phyloP scores from a whole-genome alignment of 2,888 invertebrate genomes.

The Abrostola triplasia region DNA sequence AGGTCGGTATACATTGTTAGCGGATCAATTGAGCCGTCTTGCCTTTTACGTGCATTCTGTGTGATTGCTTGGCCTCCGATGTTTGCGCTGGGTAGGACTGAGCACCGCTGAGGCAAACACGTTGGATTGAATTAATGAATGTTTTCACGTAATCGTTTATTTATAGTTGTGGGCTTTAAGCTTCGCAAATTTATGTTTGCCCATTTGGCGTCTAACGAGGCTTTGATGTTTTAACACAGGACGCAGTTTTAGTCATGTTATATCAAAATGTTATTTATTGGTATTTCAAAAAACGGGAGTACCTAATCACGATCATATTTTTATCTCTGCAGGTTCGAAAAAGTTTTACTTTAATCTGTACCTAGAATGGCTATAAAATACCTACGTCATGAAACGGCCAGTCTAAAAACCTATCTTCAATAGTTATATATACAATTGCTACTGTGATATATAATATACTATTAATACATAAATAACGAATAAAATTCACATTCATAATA shows the following conservation, averaged over 20 bases:
- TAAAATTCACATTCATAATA: too few species aligned
- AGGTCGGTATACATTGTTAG: conserved; percentile 29
- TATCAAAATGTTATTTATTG: too few species aligned
- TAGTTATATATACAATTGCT: too few species aligned
- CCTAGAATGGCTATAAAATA: too few species aligned
- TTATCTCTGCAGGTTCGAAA: too few species aligned
- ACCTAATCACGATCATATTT: too few species aligned
- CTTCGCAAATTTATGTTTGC: conserved; percentile 11
- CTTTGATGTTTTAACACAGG: not conserved
- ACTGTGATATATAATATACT: too few species aligned
- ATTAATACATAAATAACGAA: too few species aligned
- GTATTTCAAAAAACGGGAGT: too few species aligned
- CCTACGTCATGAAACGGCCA: too few species aligned
- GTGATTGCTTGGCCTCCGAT: conserved; percentile 18
- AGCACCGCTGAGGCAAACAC: conserved; percentile 23
- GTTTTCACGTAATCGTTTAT: conserved; percentile 38
- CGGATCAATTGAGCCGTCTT: conserved; percentile 48
- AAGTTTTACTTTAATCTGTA: too few species aligned
- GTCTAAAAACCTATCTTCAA: too few species aligned
- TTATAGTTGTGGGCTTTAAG: conserved; percentile 30
- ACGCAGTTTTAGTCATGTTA: not conserved
- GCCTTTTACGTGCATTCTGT: conserved; percentile 42
- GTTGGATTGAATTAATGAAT: conserved; percentile 45
- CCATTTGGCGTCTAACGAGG: conserved; percentile 13
- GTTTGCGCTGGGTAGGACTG: conserved; percentile 10